A percentile compares a stretch with the other conserved stretches of the same genome.
Evolutionary conservation across 2,797 vertebrate genomes (phyloP).

Genomic region (Alosa sapidissima): DNA sequence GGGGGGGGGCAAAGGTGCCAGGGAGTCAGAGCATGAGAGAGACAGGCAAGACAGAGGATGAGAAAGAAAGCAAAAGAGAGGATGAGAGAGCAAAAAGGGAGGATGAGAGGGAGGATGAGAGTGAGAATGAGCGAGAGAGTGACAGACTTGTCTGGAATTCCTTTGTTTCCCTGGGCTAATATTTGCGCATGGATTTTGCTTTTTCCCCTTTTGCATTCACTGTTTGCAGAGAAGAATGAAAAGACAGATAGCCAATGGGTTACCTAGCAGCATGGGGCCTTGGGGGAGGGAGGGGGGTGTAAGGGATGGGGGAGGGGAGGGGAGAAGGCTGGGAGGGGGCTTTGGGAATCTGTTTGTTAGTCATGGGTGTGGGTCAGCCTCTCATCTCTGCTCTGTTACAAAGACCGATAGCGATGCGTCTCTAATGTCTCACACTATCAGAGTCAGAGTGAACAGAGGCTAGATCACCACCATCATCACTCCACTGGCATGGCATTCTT

Average conservation of each 20-base stretch:
- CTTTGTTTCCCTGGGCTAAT: slow-evolving; percentile 75
- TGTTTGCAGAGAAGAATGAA: slow-evolving; percentile 71
- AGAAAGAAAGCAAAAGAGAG: slow-evolving; percentile 43
- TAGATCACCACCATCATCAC: background rate
- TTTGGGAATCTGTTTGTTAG: slow-evolving; percentile 30
- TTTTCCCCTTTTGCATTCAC: slow-evolving; percentile 65
- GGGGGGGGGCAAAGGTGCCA: background rate
- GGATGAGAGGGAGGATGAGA: slow-evolving; percentile 29
- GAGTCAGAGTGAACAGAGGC: background rate
- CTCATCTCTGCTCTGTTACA: slow-evolving; percentile 14
- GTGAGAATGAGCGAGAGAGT: slow-evolving; percentile 62
- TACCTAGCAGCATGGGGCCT: slow-evolving; percentile 68
- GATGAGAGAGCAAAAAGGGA: slow-evolving; percentile 37
- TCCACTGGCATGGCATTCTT: background rate
- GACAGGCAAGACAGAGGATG: slow-evolving; percentile 9
- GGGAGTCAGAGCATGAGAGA: background rate
- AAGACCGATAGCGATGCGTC: background rate
- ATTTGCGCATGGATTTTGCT: slow-evolving; percentile 74
- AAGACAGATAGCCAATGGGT: slow-evolving; percentile 67
- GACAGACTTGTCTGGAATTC: slow-evolving; percentile 74
- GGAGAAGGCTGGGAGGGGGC: slow-evolving; percentile 26
- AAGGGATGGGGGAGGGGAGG: slow-evolving; percentile 23
- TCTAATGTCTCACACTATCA: background rate
- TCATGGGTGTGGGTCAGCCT: background rate
- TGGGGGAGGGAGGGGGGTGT: background rate